Base-by-base conservation (phyloP, 2,113 vertebrate species). In the Triplophysa dalaica region DNA sequence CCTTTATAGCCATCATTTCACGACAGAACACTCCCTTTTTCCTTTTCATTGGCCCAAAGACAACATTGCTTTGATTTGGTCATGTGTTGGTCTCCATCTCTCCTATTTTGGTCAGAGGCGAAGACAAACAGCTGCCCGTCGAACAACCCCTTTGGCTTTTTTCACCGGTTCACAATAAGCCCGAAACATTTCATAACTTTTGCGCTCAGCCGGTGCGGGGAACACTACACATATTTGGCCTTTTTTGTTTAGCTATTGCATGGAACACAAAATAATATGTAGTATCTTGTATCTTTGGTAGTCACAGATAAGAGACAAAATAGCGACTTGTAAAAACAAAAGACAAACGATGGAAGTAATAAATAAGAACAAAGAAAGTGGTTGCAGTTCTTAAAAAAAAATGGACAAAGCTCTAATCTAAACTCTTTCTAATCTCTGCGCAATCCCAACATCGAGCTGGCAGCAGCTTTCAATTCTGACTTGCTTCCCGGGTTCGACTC, bases 201-300 rank as follows among this genome's bases (percentile, higher is more conserved):
- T 86, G 81, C 90, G 91, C 92, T 92, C 90, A 87, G 90, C 58
- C 56, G 17, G 33, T 62, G 72, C 91, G 94, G 92, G 94, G 94
- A 94, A 90, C 93, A 83, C 22, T 93, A 93, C 95, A 94, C 94
- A 95, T 96, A 95, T 98, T 98, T 97, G 96, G 96, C 95, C 96
- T 96, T 90, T 90, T 90, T 8, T 94, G 93, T 76, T 79, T 21
- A 94, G 93, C 94, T 97, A 96, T 98, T 97, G 95, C 95, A 96
- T 96, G 95, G 92, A 95, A 95, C 93, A 95, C 93, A 95, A 93
- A 96, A 95, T 94, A 94, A 38, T 94, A 33, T 93, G 93, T 93
- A 93, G 92, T 97, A 94, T 63, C 73, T 75, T 75, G 73, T 90
- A 94, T 98, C 97, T 99, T 99, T 98, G 97, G 96, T 98, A 95